A percentile compares a stretch with the other conserved stretches of the same genome.
Conservation (phyloP, 2,113 vertebrate genomes). For the Anarrhichthys ocellatus region DNA sequence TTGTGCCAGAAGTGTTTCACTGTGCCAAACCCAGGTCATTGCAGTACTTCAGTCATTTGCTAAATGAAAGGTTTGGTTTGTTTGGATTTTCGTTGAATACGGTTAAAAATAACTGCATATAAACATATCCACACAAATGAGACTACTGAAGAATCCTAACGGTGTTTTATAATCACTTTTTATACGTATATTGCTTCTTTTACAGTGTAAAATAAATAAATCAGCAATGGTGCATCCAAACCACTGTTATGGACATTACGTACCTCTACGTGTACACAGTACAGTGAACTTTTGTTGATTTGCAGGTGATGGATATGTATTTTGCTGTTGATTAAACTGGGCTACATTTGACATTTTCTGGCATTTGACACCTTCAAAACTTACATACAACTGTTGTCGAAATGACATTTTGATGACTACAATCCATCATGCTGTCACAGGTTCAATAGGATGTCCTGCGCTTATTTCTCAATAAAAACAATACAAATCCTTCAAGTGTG, state of each 20-base stretch:
- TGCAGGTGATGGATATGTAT: neutral
- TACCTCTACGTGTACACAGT: neutral
- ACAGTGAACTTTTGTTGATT: neutral
- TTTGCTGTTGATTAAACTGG: neutral
- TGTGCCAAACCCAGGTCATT: conserved; percentile 1
- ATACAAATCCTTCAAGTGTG: neutral
- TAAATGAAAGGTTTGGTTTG: neutral
- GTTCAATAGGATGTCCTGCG: neutral
- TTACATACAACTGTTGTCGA: neutral
- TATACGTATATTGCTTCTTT: neutral
- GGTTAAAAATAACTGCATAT: neutral
- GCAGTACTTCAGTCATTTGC: neutral
- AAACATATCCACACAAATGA: neutral
- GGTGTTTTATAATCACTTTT: neutral
- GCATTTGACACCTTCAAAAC: neutral
- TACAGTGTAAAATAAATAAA: neutral
- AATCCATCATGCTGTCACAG: neutral
- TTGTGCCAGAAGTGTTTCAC: neutral
- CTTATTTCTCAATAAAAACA: neutral
- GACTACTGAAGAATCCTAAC: neutral
- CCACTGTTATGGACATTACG: neutral
- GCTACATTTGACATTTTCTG: neutral
- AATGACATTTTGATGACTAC: neutral
- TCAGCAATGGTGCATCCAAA: neutral
- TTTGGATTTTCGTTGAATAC: neutral